phyloP scores from a whole-genome alignment of 2,113 vertebrate genomes.

The Takifugu bimaculatus region DNA sequence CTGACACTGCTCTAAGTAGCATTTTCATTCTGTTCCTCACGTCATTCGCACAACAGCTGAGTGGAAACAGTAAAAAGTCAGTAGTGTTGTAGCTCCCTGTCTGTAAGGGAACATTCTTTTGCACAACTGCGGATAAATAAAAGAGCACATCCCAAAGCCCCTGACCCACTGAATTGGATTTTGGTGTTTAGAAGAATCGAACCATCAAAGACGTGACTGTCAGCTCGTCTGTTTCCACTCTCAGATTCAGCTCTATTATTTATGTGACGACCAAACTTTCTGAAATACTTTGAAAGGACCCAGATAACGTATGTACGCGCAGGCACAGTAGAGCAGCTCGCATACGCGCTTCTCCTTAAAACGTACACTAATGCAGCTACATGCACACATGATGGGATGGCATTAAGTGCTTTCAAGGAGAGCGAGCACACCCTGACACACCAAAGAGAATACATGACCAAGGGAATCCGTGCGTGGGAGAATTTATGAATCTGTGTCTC shows the following conservation, averaged over 20 bases:
- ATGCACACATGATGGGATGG: neutral
- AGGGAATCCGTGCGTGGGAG: constrained; percentile 21
- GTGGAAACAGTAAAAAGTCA: constrained; percentile 25
- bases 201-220: constrained; percentile 44
- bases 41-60: constrained; percentile 42
- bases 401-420: constrained; percentile 12
- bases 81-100: constrained; percentile 17
- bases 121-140: constrained; percentile 15
- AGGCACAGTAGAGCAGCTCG: constrained; percentile 4
- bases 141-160: constrained; percentile 37
- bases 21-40: constrained; percentile 29
- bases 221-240: constrained; percentile 45
- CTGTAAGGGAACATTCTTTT: constrained; percentile 27
- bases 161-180: constrained; percentile 62
- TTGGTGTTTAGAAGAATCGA: constrained; percentile 44
- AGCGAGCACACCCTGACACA: constrained; percentile 34
- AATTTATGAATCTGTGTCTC: constrained; percentile 22
- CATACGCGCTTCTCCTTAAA: constrained; percentile 7
- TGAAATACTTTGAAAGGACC: constrained; percentile 24
- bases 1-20: constrained; percentile 31
- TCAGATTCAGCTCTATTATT: constrained; percentile 33
- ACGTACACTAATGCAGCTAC: neutral
- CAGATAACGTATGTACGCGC: constrained; percentile 1
- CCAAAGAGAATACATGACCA: constrained; percentile 65
- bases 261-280: constrained; percentile 47